A percentile compares a stretch with the other conserved stretches of the same genome.
Conservation (phyloP, 2,888 invertebrate species). For the Dasysyrphus tricinctus region DNA sequence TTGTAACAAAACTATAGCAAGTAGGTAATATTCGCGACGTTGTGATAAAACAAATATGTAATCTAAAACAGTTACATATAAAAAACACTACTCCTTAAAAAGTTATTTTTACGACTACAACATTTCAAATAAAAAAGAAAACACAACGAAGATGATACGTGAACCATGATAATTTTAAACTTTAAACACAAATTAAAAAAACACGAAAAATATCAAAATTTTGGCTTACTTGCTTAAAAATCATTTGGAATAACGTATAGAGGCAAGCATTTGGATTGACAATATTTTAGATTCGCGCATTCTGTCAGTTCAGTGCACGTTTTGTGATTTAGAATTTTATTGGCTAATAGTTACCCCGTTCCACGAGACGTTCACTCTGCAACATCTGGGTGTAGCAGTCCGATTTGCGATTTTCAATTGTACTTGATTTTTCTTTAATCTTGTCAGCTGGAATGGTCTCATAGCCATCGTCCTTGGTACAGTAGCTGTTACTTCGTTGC, state of each 20-base stretch:
- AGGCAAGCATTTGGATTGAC: slow-evolving; percentile 70
- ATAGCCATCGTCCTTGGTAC: slow-evolving; percentile 86
- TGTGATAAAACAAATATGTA: background rate
- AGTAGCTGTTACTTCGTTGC: slow-evolving; percentile 83
- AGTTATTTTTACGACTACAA: background rate
- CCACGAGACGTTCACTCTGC: slow-evolving; percentile 80
- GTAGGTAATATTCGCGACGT: too few species aligned
- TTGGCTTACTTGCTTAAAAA: slow-evolving; percentile 73
- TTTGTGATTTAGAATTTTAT: slow-evolving; percentile 60
- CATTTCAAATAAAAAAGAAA: background rate
- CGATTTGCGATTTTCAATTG: slow-evolving; percentile 82
- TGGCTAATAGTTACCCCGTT: slow-evolving; percentile 75
- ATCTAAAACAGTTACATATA: background rate
- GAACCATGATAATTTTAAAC: slow-evolving; percentile 50
- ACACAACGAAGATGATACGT: slow-evolving; percentile 53
- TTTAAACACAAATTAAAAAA: slow-evolving; percentile 18
- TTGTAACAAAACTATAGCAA: too few species aligned
- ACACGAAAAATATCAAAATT: slow-evolving; percentile 64
- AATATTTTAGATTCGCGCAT: slow-evolving; percentile 61
- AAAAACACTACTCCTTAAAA: background rate
- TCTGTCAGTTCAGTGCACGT: slow-evolving; percentile 65
- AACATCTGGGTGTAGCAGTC: slow-evolving; percentile 82
- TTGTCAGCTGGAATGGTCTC: slow-evolving; percentile 85
- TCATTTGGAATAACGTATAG: slow-evolving; percentile 69
- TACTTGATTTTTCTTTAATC: slow-evolving; percentile 76